Evolutionary conservation across 2,888 invertebrate genomes (phyloP).

Genomic region (Polymixis flavicincta): DNA sequence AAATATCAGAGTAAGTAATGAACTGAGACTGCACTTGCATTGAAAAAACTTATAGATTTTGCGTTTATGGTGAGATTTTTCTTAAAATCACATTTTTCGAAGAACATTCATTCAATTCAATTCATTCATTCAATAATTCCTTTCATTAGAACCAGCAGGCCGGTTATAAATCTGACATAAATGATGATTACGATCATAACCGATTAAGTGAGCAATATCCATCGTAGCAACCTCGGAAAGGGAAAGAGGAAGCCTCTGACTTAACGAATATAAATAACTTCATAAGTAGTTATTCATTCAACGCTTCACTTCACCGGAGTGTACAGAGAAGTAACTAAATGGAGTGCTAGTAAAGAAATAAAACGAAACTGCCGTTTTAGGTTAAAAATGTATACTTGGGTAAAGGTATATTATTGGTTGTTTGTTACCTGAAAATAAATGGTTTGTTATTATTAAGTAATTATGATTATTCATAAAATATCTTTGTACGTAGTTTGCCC

Average conservation of each 20-base stretch:
- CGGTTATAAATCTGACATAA: constrained; percentile 29
- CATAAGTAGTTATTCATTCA: constrained; percentile 58
- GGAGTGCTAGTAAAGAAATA: not conserved
- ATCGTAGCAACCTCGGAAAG: constrained; percentile 56
- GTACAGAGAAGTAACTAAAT: constrained; percentile 27
- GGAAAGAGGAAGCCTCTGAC: constrained; percentile 70
- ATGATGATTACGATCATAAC: constrained; percentile 39
- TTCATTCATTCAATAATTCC: not conserved
- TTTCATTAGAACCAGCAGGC: not conserved
- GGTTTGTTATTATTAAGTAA: no score
- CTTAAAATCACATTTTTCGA: not conserved
- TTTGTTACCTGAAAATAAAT: no score
- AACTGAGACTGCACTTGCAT: not conserved
- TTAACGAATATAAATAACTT: constrained; percentile 71
- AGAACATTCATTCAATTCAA: no score
- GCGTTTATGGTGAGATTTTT: not conserved
- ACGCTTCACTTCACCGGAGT: constrained; percentile 38
- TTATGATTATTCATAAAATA: not conserved
- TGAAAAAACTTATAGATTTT: not conserved
- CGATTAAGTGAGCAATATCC: constrained; percentile 45
- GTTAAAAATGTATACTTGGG: not conserved
- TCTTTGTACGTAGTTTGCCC: no score
- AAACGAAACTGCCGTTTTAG: not conserved
- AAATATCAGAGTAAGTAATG: not conserved
- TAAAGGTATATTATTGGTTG: no score